Evolutionary conservation across 1,140 invertebrate species (phyloP).

Genomic region (Ceratina japonica): DNA sequence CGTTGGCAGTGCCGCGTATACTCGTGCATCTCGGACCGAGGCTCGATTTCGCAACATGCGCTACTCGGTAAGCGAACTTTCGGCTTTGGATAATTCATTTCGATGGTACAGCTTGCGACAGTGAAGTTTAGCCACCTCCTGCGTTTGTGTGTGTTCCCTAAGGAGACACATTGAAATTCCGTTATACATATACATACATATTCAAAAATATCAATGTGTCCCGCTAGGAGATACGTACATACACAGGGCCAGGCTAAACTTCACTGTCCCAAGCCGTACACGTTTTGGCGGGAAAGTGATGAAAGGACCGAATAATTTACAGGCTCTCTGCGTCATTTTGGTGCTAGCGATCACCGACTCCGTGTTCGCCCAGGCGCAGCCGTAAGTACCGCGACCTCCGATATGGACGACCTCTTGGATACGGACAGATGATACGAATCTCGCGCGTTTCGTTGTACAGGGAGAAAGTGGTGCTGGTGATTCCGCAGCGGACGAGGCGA

Average conservation of each 20-base stretch:
- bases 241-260: too few species aligned
- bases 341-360: constrained; percentile 60
- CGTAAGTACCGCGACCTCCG: constrained; percentile 56
- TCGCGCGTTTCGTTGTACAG: constrained; percentile 46
- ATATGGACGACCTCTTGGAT: not conserved
- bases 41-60: constrained; percentile 51
- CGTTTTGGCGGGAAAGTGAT: not conserved
- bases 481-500: constrained; percentile 66
- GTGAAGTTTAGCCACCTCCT: too few species aligned
- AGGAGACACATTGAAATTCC: too few species aligned
- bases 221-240: too few species aligned
- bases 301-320: constrained; percentile 14
- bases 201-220: too few species aligned
- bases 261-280: too few species aligned
- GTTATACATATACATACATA: too few species aligned
- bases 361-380: constrained; percentile 45
- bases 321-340: constrained; percentile 64
- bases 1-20: too few species aligned
- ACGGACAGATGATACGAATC: not conserved
- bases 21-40: not conserved
- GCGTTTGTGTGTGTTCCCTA: too few species aligned
- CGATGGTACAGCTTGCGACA: too few species aligned
- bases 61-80: constrained; percentile 59
- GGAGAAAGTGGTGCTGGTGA: constrained; percentile 66
- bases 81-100: not conserved